Evolutionary conservation across 2,113 vertebrate genomes (phyloP), one percentile per base, ranked within the genome.

Genomic region (Okapia johnstoni): DNA sequence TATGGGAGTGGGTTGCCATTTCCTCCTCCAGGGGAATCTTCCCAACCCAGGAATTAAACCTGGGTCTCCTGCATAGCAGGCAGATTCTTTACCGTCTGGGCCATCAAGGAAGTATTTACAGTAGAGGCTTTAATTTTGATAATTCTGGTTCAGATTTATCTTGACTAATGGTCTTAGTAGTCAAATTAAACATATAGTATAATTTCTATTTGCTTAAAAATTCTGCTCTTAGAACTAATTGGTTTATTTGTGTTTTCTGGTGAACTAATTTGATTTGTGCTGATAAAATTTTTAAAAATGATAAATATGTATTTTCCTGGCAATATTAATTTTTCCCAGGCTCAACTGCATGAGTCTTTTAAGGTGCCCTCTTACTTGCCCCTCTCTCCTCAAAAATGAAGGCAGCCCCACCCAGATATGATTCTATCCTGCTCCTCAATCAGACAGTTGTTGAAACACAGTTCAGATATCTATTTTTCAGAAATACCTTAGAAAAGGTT

Each of bases 191-290:
- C 16, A 50, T 85, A 60, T 40, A 73, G 21, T 57, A 60, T 66
- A 40, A 76, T 89, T 73, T 77, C 58, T 95, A 23, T 85, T 89
- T 48, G 9, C 33, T 63, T 84, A 63, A 95, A 92, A 89, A 50
- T 50, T 96, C 54, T 88, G 9, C 28, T 63, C 17, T 84, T 93
- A 7, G 12, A 83, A 54, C 58, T 85, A 48, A 91, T 50, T 19
- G 33, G 25, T 58, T 81, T 86, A 7, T 84, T 79, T 96, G 30
- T 81, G 21, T 95, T 95, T 96, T 93, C 46, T 85, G 26, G 40
- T 88, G 52, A 80, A 52, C 9, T 57, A 26, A 63, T 80, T 88
- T 85, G 16, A 87, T 97, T 88, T n/a, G 9, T 83, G 92, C 55
- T 25, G 61, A 48, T 77, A 40, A 83, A 43, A 26, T 84, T 6